Conservation (phyloP, 2,113 vertebrate genomes). For the Eonycteris spelaea region DNA sequence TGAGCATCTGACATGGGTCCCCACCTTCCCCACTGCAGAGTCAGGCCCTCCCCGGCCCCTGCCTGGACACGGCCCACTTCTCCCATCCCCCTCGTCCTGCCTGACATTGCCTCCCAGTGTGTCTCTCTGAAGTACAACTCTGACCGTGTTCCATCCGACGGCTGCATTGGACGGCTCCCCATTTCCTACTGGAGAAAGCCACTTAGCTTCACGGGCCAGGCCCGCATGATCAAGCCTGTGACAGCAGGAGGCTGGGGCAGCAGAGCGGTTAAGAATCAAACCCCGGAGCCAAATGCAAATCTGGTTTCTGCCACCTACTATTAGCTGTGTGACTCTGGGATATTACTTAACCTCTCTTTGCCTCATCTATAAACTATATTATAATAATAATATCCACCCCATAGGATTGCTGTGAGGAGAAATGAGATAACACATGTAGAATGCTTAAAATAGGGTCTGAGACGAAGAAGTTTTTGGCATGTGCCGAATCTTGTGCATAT, state of each 20-base stretch:
- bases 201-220: not conserved
- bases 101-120: not conserved
- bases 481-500: not conserved
- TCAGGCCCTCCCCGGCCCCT: not conserved
- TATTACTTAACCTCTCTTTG: not conserved
- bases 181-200: not conserved
- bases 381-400: not conserved
- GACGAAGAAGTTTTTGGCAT: too few relatives aligned
- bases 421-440: not conserved
- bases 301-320: not conserved
- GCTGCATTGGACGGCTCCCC: not conserved
- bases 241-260: not conserved
- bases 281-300: not conserved
- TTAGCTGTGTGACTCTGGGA: not conserved
- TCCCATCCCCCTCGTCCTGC: not conserved
- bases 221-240: not conserved
- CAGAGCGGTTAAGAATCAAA: not conserved
- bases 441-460: not conserved
- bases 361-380: not conserved
- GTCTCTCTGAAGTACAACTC: not conserved
- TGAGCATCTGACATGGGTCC: not conserved
- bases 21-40: not conserved
- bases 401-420: not conserved
- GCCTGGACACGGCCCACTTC: not conserved
- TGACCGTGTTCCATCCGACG: fast-evolving